Conservation (phyloP, 2,888 invertebrate species). For the Eueremaeus valkanovi region DNA sequence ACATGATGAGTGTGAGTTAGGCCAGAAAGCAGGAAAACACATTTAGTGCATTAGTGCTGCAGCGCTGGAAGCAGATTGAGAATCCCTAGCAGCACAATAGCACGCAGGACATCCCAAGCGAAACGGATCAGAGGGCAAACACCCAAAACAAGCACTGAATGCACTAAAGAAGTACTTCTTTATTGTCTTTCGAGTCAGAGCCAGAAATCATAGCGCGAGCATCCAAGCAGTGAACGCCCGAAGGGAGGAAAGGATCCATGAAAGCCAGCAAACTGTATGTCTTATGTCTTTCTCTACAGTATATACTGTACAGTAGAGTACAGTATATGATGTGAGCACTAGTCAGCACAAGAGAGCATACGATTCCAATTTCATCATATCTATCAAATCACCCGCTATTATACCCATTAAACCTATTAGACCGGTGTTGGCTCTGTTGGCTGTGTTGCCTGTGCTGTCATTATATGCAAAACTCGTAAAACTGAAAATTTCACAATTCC, state of each 20-base stretch:
- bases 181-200: conserved; percentile 11
- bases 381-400: conserved; percentile 31
- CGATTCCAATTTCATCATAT: background rate
- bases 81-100: background rate
- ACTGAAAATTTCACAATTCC: conserved; percentile 31
- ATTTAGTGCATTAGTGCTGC: conserved; percentile 29
- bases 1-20: conserved; percentile 10
- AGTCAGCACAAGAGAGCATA: conserved; percentile 9
- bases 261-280: background rate
- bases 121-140: conserved; percentile 31
- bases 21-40: conserved; percentile 33
- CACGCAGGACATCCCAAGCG: conserved; percentile 28
- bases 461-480: conserved; percentile 30
- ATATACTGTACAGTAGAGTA: too few species aligned
- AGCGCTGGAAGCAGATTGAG: conserved; percentile 24
- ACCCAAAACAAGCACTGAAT: background rate
- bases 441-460: background rate
- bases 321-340: conserved; percentile 5
- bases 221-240: conserved; percentile 33
- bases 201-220: conserved; percentile 17
- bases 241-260: conserved; percentile 33
- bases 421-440: background rate
- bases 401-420: conserved; percentile 1
- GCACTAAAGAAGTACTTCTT: conserved; percentile 8
- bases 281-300: background rate